phyloP scores from a whole-genome alignment of 1,140 invertebrate genomes.

The Drosophila nebulosa region DNA sequence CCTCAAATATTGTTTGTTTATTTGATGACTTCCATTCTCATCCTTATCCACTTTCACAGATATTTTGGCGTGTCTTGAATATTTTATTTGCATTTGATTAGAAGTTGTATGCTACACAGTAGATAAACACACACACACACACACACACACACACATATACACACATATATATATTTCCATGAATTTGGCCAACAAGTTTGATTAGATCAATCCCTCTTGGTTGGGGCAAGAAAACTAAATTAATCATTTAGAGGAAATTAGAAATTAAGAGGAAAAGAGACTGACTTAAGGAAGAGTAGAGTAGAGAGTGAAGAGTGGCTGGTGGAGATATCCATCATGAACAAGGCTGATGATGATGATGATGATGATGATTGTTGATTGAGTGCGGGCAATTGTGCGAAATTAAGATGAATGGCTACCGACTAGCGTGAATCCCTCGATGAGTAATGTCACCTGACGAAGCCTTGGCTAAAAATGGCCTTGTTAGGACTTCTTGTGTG shows the following conservation, averaged over 20 bases:
- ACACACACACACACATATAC: no score
- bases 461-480: neutral
- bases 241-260: conserved; percentile 35
- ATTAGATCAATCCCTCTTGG: conserved; percentile 34
- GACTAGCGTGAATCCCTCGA: neutral
- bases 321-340: neutral
- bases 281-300: no score
- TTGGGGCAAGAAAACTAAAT: conserved; percentile 15
- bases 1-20: conserved; percentile 27
- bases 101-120: conserved; percentile 8
- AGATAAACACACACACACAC: no score
- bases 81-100: conserved; percentile 68
- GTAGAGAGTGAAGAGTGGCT: neutral
- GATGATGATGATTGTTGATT: conserved; percentile 1
- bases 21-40: conserved; percentile 4
- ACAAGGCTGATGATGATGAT: neutral
- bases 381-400: conserved; percentile 1
- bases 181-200: conserved; percentile 40
- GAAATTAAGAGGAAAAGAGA: conserved; percentile 23
- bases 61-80: conserved; percentile 45
- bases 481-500: neutral
- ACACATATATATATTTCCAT: neutral
- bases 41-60: neutral
- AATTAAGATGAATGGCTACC: neutral
- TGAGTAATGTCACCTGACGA: conserved; percentile 2